These are phyloP conservation scores for Sicus ferrugineus DNA, from an alignment of 2,888 invertebrate species.

Conservation along the genomic window DNA sequence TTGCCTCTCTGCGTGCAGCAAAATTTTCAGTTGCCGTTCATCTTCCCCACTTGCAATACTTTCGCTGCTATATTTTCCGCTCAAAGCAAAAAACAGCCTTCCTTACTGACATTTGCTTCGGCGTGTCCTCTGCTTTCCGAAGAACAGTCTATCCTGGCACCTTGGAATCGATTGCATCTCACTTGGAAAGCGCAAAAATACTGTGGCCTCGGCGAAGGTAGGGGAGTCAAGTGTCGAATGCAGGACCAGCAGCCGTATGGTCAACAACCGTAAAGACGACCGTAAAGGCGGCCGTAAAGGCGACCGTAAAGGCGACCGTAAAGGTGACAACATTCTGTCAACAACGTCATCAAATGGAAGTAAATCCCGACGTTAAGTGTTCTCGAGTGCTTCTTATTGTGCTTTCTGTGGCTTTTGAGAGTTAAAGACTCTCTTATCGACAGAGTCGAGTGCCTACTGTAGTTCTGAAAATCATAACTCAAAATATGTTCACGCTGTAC, in stretches of 20 bases:
- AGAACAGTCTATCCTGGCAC: slow-evolving; percentile 17
- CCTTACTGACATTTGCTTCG: no score
- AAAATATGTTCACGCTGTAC: no score
- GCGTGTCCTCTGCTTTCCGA: not conserved
- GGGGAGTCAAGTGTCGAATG: not conserved
- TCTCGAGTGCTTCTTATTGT: not conserved
- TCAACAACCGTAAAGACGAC: not conserved
- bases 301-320: not conserved
- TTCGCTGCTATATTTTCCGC: not conserved
- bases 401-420: slow-evolving; percentile 16
- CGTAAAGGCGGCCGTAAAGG: not conserved
- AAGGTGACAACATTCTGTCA: slow-evolving; percentile 29
- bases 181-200: slow-evolving; percentile 20
- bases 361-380: slow-evolving; percentile 21
- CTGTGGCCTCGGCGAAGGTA: slow-evolving; percentile 1
- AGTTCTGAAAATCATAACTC: no score
- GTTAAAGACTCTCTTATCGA: no score
- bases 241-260: not conserved
- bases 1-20: no score
- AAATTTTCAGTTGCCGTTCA: no score
- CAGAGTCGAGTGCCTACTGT: no score
- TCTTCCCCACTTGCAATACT: not conserved
- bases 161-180: slow-evolving; percentile 29
- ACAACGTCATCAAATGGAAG: slow-evolving; percentile 21
- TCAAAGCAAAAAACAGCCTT: not conserved